Evolutionary conservation across 1,140 invertebrate genomes (phyloP).

Genomic region (Caligus rogercresseyi): DNA sequence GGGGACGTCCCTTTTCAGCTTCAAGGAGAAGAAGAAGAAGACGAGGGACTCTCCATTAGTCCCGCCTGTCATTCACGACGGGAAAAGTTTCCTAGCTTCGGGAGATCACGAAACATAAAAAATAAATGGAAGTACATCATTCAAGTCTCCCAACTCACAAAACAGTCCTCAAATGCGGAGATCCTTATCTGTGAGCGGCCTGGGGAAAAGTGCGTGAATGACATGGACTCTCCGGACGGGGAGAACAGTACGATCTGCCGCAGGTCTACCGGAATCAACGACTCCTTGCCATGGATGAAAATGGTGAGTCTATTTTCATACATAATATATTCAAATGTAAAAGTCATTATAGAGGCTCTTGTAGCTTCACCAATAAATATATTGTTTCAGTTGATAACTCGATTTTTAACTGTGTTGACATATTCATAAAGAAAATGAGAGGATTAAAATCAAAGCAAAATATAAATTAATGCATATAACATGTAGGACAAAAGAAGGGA

Average conservation of each 20-base stretch:
- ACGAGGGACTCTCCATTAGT: neutral
- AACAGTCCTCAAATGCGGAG: neutral
- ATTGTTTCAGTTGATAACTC: no score
- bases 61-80: neutral
- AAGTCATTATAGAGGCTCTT: no score
- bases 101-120: neutral
- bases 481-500: no score
- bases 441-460: no score
- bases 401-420: no score
- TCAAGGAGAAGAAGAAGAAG: no score
- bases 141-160: neutral
- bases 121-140: neutral
- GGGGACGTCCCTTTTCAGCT: neutral
- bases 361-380: no score
- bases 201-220: neutral
- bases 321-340: no score
- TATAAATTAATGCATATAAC: no score
- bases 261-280: neutral
- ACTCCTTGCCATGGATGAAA: neutral
- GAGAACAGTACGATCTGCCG: neutral
- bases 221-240: neutral
- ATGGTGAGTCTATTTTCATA: no score
- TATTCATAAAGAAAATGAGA: no score
- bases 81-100: neutral
- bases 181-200: neutral